These are phyloP conservation scores for Lumbricus terrestris DNA, from an alignment of 2,888 invertebrate genomes.

Conservation along the genomic window DNA sequence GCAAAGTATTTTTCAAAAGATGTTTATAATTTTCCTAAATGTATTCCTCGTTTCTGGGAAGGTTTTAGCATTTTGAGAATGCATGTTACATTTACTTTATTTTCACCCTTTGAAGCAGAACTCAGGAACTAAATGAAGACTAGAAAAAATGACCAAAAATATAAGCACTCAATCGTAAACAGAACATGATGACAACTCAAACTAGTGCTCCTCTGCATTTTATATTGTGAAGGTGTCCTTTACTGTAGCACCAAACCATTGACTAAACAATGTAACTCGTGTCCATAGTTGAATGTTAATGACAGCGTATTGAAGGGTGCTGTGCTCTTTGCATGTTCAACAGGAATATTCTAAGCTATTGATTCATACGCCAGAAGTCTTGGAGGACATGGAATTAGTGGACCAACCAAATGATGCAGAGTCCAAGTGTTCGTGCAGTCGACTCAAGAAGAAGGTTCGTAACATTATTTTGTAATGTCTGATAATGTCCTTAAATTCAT, in stretches of 20 bases:
- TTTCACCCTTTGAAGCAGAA: no score
- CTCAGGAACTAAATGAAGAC: no score
- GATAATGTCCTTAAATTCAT: neutral
- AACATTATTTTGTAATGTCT: neutral
- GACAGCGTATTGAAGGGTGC: neutral
- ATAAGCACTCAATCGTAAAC: no score
- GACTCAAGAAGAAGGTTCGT: neutral
- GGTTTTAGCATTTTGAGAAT: neutral
- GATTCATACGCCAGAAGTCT: constrained; percentile 20
- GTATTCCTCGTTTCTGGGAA: neutral
- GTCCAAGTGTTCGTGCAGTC: constrained; percentile 28
- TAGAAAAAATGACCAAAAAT: no score
- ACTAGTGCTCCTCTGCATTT: no score
- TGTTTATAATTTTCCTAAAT: neutral
- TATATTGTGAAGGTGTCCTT: no score
- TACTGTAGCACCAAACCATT: no score
- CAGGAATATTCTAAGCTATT: constrained; percentile 35
- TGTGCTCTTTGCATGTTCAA: neutral
- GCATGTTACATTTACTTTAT: neutral
- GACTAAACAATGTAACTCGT: no score
- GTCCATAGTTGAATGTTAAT: no score
- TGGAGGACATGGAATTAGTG: constrained; percentile 36
- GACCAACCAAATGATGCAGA: constrained; percentile 28
- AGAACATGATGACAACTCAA: no score
- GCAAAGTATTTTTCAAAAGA: neutral